Percentiles rank a stretch among this genome's conserved stretches.
Conservation (phyloP, 2,113 vertebrate species). For the Chroicocephalus ridibundus region DNA sequence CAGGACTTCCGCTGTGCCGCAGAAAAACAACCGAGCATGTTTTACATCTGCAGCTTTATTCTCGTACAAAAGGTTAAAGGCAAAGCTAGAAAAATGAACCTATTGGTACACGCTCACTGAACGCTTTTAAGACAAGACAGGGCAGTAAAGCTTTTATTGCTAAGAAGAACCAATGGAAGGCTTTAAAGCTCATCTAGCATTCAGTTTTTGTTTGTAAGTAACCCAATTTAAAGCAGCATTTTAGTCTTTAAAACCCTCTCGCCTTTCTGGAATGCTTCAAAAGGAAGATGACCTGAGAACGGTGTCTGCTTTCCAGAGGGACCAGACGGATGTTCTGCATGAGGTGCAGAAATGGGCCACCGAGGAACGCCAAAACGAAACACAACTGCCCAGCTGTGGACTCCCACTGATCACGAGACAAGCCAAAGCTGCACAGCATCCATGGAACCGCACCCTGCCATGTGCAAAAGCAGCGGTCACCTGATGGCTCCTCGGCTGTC, state of each 20-base stretch:
- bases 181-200: slow-evolving; percentile 23
- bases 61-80: background rate
- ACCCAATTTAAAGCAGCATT: background rate
- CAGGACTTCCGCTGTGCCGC: background rate
- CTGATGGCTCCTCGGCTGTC: rapidly evolving
- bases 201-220: slow-evolving; percentile 15
- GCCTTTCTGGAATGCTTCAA: slow-evolving; percentile 41
- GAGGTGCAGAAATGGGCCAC: background rate
- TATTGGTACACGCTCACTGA: background rate
- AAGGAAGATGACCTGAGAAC: slow-evolving; percentile 44
- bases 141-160: slow-evolving; percentile 31
- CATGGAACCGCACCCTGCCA: background rate
- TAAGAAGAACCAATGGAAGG: background rate
- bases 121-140: background rate
- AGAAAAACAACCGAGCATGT: background rate
- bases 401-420: background rate
- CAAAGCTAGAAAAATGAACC: slow-evolving; percentile 36
- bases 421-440: background rate
- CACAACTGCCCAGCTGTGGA: background rate
- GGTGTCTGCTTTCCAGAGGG: background rate
- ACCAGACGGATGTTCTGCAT: background rate
- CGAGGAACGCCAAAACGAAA: background rate
- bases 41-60: slow-evolving; percentile 46
- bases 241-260: background rate
- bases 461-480: background rate